phyloP scores from a whole-genome alignment of 2,113 vertebrate species.

The Oophaga pumilio region DNA sequence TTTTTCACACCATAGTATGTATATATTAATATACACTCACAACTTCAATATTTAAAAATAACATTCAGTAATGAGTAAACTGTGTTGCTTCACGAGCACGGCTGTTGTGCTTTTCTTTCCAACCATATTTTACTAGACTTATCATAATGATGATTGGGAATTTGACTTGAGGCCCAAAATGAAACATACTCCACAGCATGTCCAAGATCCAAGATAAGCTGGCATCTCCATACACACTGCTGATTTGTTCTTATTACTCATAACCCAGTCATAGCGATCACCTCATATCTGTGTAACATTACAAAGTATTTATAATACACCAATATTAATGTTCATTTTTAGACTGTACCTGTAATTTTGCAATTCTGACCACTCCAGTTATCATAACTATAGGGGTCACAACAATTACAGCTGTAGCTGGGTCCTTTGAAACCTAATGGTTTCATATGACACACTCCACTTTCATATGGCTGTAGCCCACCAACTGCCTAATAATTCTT shows the following conservation, averaged over 20 bases:
- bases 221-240: background rate
- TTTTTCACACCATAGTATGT: too few relatives aligned
- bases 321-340: too few relatives aligned
- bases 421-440: too few relatives aligned
- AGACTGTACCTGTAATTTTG: background rate
- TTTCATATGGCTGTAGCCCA: too few relatives aligned
- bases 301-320: too few relatives aligned
- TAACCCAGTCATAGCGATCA: too few relatives aligned
- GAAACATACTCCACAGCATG: background rate
- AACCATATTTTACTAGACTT: constrained; percentile 1
- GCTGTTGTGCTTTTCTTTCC: constrained; percentile 3
- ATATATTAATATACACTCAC: background rate
- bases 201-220: background rate
- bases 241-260: too few relatives aligned
- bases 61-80: background rate
- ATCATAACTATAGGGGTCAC: background rate
- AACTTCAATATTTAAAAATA: background rate
- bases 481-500: too few relatives aligned
- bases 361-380: background rate
- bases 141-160: background rate
- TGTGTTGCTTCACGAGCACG: background rate
- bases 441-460: too few relatives aligned
- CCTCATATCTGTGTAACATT: too few relatives aligned
- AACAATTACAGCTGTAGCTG: background rate
- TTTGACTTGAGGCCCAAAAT: background rate